Percentiles rank a stretch among this genome's conserved stretches.
Evolutionary conservation across 2,797 vertebrate genomes (phyloP).

Genomic region (Rhinichthys osculus): DNA sequence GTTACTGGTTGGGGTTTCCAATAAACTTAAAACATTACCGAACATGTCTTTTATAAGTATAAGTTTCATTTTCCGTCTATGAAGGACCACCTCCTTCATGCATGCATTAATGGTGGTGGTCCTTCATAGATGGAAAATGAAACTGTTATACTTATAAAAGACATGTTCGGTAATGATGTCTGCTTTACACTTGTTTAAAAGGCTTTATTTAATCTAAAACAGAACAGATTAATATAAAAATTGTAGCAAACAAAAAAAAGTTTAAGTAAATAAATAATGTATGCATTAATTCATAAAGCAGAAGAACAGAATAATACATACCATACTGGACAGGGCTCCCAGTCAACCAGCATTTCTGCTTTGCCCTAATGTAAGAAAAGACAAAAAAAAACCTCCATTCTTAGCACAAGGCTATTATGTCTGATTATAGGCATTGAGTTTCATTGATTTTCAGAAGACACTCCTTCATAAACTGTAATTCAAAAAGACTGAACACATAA

Average conservation of each 20-base stretch:
- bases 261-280: conserved; percentile 3
- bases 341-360: conserved; percentile 15
- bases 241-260: background rate
- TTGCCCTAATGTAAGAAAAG: conserved; percentile 21
- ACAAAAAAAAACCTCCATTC: background rate
- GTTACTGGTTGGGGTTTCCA: too few species aligned
- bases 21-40: too few species aligned
- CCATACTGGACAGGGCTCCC: conserved; percentile 34
- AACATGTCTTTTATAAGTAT: too few species aligned
- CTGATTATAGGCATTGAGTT: conserved; percentile 25
- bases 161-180: conserved; percentile 31
- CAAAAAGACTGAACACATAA: conserved; percentile 31
- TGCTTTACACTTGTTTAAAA: background rate
- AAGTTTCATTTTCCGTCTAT: too few species aligned
- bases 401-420: conserved; percentile 23
- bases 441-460: background rate
- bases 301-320: background rate
- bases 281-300: background rate
- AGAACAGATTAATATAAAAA: background rate
- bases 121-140: conserved; percentile 34
- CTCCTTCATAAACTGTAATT: conserved; percentile 34
- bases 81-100: too few species aligned
- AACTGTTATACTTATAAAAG: conserved; percentile 16
- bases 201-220: too few species aligned
- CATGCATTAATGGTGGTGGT: conserved; percentile 8